Percentiles rank a stretch among this genome's conserved stretches.
These are phyloP conservation scores for Pseudococcus jackbeardsleyi DNA, from an alignment of 2,888 invertebrate species.

Conservation along the genomic window DNA sequence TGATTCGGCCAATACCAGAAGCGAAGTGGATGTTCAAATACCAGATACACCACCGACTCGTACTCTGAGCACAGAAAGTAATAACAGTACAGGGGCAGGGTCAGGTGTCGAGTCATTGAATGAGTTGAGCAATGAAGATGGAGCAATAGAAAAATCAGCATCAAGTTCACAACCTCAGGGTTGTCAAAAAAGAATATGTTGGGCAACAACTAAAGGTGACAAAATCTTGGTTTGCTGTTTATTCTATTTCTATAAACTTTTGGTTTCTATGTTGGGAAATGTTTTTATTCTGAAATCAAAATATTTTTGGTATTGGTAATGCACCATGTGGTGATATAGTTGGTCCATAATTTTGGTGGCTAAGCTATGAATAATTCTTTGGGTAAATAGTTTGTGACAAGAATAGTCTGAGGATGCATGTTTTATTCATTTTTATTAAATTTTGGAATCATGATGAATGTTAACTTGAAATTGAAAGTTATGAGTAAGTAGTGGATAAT, in stretches of 20 bases:
- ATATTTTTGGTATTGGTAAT: not conserved
- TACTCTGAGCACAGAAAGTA: conserved; percentile 2
- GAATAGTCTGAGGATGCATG: not conserved
- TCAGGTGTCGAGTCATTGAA: not conserved
- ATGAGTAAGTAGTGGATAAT: not conserved
- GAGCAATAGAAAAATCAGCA: not conserved
- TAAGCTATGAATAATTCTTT: not conserved
- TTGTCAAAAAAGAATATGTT: not conserved
- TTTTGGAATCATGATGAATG: not conserved
- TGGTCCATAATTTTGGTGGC: not conserved
- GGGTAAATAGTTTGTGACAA: not conserved
- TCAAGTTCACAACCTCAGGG: no score
- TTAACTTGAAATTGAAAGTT: conserved; percentile 20
- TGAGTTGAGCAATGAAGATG: not conserved
- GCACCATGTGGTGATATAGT: not conserved
- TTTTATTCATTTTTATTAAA: not conserved
- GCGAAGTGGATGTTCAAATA: not conserved
- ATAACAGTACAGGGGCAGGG: not conserved
- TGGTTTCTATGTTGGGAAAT: not conserved
- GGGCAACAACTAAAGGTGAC: not conserved
- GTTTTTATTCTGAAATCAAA: not conserved
- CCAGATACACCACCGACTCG: not conserved
- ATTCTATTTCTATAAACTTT: not conserved
- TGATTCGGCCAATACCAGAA: not conserved
- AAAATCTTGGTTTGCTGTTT: not conserved